phyloP scores from a whole-genome alignment of 2,888 invertebrate genomes.

The Nesidiocoris tenuis region DNA sequence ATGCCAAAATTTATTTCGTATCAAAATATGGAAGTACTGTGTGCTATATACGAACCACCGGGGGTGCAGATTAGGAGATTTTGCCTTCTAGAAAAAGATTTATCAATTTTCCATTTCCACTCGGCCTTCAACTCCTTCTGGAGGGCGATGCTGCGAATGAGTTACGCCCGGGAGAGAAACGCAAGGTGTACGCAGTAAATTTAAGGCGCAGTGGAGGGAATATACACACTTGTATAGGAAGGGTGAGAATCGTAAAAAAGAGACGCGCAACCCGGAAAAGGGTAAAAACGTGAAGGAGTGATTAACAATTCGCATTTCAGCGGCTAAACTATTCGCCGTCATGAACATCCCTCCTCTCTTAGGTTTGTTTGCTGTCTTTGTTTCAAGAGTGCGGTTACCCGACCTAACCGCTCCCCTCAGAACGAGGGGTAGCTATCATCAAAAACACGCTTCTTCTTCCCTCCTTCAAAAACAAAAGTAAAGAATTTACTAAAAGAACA shows the following conservation, averaged over 20 bases:
- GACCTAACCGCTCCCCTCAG: background rate
- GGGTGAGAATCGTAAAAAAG: background rate
- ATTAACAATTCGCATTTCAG: slow-evolving; percentile 27
- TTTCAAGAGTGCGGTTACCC: slow-evolving; percentile 25
- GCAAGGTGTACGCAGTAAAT: background rate
- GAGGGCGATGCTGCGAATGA: background rate
- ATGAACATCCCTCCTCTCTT: slow-evolving; percentile 8
- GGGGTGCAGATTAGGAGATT: no score
- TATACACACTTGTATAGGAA: background rate
- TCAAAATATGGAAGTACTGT: no score
- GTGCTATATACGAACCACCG: no score
- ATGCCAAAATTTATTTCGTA: no score
- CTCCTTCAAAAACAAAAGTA: slow-evolving; percentile 23
- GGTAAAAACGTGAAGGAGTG: slow-evolving; percentile 1
- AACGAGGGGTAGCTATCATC: slow-evolving; percentile 10
- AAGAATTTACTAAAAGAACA: slow-evolving; percentile 30
- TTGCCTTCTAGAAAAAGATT: no score
- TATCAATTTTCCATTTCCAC: no score
- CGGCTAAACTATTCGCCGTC: slow-evolving; percentile 25
- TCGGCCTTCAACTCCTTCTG: no score
- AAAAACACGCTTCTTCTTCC: slow-evolving; percentile 21
- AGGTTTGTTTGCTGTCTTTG: background rate
- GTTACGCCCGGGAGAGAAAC: background rate
- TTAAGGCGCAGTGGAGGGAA: background rate
- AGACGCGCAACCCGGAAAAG: slow-evolving; percentile 1